Evolutionary conservation across 2,797 vertebrate species (phyloP).

Genomic region (Melanotaenia parkinsoni): DNA sequence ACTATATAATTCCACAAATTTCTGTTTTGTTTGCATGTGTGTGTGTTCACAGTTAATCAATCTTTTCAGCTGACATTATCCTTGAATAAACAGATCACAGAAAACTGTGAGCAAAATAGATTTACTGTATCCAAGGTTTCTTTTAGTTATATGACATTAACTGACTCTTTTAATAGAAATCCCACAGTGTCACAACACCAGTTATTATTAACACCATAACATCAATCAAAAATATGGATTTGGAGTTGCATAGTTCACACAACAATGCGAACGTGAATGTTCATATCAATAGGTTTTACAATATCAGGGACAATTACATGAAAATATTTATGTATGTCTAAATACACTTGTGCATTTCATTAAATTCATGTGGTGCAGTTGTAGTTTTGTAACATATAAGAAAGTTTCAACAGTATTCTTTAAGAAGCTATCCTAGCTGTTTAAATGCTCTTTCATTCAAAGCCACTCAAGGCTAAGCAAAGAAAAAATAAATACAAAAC

Average conservation of each 20-base stretch:
- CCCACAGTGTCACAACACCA: not conserved
- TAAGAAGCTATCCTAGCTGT: no score
- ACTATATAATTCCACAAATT: not conserved
- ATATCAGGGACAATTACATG: no score
- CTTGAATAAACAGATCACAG: not conserved
- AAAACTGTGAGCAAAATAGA: not conserved
- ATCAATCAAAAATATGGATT: not conserved
- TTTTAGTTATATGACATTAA: not conserved
- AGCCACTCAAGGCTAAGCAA: no score
- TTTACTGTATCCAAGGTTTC: not conserved
- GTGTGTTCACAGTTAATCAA: not conserved
- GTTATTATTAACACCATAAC: not conserved
- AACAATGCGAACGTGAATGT: not conserved
- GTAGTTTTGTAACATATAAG: no score
- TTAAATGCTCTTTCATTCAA: no score
- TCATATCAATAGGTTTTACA: no score
- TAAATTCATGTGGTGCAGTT: no score
- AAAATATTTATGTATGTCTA: no score
- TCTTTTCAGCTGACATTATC: not conserved
- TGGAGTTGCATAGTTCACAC: not conserved
- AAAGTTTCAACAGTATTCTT: no score
- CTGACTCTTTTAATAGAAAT: not conserved
- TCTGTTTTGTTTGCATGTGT: not conserved
- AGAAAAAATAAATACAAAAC: not conserved
- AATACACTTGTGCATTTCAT: no score